Conservation (phyloP, 2,888 invertebrate genomes). For the Galeopsomyia nigrocyanea region DNA sequence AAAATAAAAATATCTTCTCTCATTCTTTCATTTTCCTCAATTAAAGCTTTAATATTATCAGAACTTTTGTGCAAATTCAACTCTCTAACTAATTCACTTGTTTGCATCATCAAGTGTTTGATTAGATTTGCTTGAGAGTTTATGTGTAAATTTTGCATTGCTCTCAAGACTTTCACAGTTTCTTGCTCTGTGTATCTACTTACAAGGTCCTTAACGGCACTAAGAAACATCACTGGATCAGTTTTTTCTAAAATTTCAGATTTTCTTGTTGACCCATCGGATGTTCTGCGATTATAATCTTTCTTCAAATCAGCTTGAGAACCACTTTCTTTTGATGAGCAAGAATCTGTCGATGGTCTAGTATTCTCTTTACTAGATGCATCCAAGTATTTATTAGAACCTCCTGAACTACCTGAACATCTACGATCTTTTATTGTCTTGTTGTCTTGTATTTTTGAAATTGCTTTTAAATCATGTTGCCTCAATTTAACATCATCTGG, state of each 20-base stretch:
- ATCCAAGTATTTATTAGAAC: slow-evolving; percentile 53
- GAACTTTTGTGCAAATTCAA: slow-evolving; percentile 53
- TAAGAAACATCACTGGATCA: slow-evolving; percentile 58
- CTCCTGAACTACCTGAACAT: slow-evolving; percentile 50
- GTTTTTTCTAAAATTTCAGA: slow-evolving; percentile 53
- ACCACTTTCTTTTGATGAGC: slow-evolving; percentile 51
- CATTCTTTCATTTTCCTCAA: slow-evolving; percentile 60
- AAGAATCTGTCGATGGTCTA: slow-evolving; percentile 54
- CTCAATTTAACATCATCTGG: slow-evolving; percentile 46
- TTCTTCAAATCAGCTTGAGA: slow-evolving; percentile 45
- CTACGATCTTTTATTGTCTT: slow-evolving; percentile 43
- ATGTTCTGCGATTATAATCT: slow-evolving; percentile 46
- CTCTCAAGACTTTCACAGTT: slow-evolving; percentile 58
- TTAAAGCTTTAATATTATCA: slow-evolving; percentile 50
- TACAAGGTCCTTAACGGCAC: slow-evolving; percentile 61
- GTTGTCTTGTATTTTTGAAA: slow-evolving; percentile 45
- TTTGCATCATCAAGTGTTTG: slow-evolving; percentile 58
- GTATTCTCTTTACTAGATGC: slow-evolving; percentile 61
- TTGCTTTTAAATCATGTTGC: slow-evolving; percentile 34
- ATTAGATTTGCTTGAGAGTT: slow-evolving; percentile 61
- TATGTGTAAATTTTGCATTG: slow-evolving; percentile 60
- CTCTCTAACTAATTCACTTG: slow-evolving; percentile 59
- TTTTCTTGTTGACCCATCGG: slow-evolving; percentile 48
- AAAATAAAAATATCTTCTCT: slow-evolving; percentile 57
- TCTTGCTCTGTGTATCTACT: slow-evolving; percentile 61